A percentile compares a stretch with the other conserved stretches of the same genome.
These are phyloP conservation scores for Scatophagus argus DNA, from an alignment of 2,113 vertebrate species.

Conservation along the genomic window DNA sequence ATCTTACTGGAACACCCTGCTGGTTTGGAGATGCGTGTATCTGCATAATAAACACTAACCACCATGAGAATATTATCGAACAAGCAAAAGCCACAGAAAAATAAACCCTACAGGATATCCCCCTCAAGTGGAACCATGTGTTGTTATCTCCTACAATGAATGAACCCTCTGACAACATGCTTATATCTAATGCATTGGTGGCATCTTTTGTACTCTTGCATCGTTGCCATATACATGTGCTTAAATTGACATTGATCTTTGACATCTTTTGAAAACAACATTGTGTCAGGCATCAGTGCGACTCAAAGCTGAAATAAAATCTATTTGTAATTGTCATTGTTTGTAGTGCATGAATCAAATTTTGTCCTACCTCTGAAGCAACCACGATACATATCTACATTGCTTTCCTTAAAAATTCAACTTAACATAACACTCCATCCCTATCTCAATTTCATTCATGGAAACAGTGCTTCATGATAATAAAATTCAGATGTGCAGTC, in stretches of 20 bases:
- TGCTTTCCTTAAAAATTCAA: slow-evolving; percentile 30
- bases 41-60: slow-evolving; percentile 71
- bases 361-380: slow-evolving; percentile 3
- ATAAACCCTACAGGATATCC: slow-evolving; percentile 70
- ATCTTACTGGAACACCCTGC: slow-evolving; percentile 54
- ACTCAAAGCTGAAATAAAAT: slow-evolving; percentile 12
- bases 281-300: neutral
- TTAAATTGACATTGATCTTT: neutral
- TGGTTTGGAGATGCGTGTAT: slow-evolving; percentile 54
- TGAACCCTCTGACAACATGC: slow-evolving; percentile 45
- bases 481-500: slow-evolving; percentile 74
- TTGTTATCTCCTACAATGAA: slow-evolving; percentile 52
- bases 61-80: slow-evolving; percentile 66
- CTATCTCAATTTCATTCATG: slow-evolving; percentile 69
- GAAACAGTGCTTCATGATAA: slow-evolving; percentile 63
- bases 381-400: neutral
- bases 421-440: slow-evolving; percentile 22
- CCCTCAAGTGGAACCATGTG: slow-evolving; percentile 72
- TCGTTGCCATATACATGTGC: slow-evolving; percentile 14
- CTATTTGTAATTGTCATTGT: slow-evolving; percentile 5
- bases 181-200: slow-evolving; percentile 34
- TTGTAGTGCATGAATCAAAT: slow-evolving; percentile 5
- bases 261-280: slow-evolving; percentile 31
- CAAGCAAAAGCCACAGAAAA: slow-evolving; percentile 63
- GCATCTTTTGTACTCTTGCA: slow-evolving; percentile 48